Evolutionary conservation across 2,888 invertebrate species (phyloP).

Genomic region (Dinocampus coccinellae): DNA sequence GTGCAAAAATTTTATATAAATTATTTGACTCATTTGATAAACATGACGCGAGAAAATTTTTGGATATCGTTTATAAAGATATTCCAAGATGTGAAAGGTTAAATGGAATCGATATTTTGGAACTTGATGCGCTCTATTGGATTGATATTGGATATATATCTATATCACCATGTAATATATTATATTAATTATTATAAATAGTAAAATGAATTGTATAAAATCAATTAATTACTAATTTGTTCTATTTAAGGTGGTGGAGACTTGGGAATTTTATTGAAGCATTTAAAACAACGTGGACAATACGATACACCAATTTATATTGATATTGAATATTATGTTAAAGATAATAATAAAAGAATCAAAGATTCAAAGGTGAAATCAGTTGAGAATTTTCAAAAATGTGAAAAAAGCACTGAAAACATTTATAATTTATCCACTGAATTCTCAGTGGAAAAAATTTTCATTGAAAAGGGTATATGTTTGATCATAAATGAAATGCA

Average conservation of each 20-base stretch:
- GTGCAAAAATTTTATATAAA: conserved; percentile 20
- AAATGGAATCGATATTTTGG: background rate
- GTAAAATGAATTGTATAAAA: background rate
- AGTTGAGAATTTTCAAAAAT: background rate
- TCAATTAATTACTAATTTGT: background rate
- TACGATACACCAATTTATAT: conserved; percentile 8
- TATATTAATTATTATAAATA: background rate
- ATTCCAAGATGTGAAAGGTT: background rate
- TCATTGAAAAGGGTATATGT: background rate
- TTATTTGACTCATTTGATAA: conserved; percentile 18
- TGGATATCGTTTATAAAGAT: conserved; percentile 18
- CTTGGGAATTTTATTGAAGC: conserved; percentile 4
- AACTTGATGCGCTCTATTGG: conserved; percentile 32
- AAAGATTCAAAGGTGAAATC: background rate
- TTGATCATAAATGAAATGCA: background rate
- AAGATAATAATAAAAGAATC: background rate
- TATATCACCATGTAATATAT: conserved; percentile 16
- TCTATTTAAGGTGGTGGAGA: conserved; percentile 19
- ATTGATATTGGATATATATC: background rate
- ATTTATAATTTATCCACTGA: background rate
- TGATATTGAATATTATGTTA: conserved; percentile 19
- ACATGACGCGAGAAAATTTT: background rate
- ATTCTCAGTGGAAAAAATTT: background rate
- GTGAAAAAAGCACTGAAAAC: background rate
- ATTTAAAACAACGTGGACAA: conserved; percentile 15